Conservation (phyloP, 2,888 invertebrate genomes). For the Parnassius orleans region DNA sequence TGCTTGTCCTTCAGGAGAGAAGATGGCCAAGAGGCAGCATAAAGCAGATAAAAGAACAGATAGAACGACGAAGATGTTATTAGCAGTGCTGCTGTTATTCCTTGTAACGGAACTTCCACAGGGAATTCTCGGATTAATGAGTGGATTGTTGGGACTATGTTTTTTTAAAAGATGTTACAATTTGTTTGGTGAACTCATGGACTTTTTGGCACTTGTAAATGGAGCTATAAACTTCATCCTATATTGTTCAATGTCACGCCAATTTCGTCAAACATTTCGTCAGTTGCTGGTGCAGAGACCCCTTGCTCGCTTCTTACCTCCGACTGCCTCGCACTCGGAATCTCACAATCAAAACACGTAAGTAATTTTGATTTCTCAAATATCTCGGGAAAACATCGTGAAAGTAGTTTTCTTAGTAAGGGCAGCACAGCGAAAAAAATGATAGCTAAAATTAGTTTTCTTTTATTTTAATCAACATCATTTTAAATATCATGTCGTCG, state of each 20-base stretch:
- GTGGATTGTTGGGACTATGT: constrained; percentile 78
- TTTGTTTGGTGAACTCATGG: constrained; percentile 92
- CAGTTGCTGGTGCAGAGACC: constrained; percentile 74
- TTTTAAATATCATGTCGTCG: too few species aligned
- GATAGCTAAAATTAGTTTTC: too few species aligned
- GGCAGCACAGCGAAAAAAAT: too few species aligned
- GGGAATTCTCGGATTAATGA: constrained; percentile 80
- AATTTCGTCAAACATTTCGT: constrained; percentile 86
- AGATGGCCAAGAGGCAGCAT: constrained; percentile 60
- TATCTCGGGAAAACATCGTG: too few species aligned
- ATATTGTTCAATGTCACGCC: constrained; percentile 96
- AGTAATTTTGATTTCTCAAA: constrained; percentile 46
- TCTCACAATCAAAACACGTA: constrained; percentile 80
- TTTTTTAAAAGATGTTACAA: constrained; percentile 92
- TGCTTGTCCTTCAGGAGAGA: constrained; percentile 64
- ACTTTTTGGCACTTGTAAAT: constrained; percentile 93
- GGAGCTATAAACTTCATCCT: constrained; percentile 96
- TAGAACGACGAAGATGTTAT: constrained; percentile 93
- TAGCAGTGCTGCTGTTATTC: constrained; percentile 92
- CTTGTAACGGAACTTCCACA: constrained; percentile 94
- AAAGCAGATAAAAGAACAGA: constrained; percentile 80
- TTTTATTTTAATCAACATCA: too few species aligned
- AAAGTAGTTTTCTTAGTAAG: too few species aligned
- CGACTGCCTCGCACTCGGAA: constrained; percentile 81
- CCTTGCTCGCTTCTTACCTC: constrained; percentile 66